These are phyloP conservation scores for Eulemur rubriventer DNA, from an alignment of 2,797 vertebrate species.

Conservation along the genomic window DNA sequence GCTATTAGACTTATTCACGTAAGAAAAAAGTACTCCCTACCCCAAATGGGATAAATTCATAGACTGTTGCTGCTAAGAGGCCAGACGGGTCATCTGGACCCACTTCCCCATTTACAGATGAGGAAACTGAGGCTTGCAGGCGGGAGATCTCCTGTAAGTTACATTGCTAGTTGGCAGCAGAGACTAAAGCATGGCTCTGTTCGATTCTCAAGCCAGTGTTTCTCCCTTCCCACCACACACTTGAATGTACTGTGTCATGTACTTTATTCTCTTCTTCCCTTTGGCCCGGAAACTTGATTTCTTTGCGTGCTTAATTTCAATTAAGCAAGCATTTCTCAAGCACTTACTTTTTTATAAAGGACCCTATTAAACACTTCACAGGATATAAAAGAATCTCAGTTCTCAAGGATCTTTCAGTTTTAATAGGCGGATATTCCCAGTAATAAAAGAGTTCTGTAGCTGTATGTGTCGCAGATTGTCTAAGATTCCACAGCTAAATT, in stretches of 20 bases:
- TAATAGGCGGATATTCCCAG: slow-evolving; percentile 22
- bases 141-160: not conserved
- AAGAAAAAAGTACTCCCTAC: not conserved
- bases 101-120: not conserved
- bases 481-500: not conserved
- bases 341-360: slow-evolving; percentile 47
- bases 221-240: not conserved
- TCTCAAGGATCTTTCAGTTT: slow-evolving; percentile 39
- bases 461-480: not conserved
- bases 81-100: not conserved
- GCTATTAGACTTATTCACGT: not conserved
- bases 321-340: slow-evolving; percentile 41
- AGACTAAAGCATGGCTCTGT: not conserved
- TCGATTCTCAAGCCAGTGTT: not conserved
- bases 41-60: not conserved
- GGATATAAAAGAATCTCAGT: not conserved
- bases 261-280: not conserved
- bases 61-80: not conserved
- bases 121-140: not conserved
- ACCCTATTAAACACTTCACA: not conserved
- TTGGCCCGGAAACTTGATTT: slow-evolving; percentile 41
- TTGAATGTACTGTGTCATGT: not conserved
- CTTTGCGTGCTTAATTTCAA: slow-evolving; percentile 34
- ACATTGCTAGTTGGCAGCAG: not conserved
- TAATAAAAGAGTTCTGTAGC: not conserved